Conservation (phyloP, 2,888 invertebrate species). For the Drosophila parthenogenetica region DNA sequence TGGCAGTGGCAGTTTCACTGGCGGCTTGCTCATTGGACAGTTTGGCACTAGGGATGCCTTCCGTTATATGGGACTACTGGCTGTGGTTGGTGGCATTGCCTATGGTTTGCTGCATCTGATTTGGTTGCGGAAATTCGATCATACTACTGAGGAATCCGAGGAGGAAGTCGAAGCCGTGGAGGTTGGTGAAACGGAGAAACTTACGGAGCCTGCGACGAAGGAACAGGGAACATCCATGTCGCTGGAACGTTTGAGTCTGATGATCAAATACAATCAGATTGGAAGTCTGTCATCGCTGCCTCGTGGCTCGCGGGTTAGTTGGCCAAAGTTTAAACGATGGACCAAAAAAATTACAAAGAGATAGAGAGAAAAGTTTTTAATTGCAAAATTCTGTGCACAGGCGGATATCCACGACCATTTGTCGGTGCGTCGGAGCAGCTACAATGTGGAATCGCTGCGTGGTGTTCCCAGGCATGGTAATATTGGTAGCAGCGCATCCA, state of each 20-base stretch:
- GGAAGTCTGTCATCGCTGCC: conserved; percentile 91
- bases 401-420: conserved; percentile 85
- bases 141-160: conserved; percentile 84
- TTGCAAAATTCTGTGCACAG: conserved; percentile 66
- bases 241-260: conserved; percentile 89
- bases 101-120: conserved; percentile 90
- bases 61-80: conserved; percentile 91
- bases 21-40: conserved; percentile 91
- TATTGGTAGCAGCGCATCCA: conserved; percentile 85
- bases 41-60: conserved; percentile 92
- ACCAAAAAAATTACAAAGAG: neutral
- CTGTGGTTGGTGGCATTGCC: conserved; percentile 89
- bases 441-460: conserved; percentile 84
- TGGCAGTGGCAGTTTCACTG: conserved; percentile 93
- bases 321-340: neutral
- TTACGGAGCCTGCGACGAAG: conserved; percentile 88
- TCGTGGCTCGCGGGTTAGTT: conserved; percentile 87
- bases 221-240: conserved; percentile 90
- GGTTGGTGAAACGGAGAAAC: conserved; percentile 88
- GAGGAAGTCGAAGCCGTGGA: conserved; percentile 85
- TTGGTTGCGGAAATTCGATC: conserved; percentile 89
- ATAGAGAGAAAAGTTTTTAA: conserved; percentile 50
- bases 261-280: conserved; percentile 91
- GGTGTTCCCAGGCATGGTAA: conserved; percentile 78
- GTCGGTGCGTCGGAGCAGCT: conserved; percentile 85